Base-by-base conservation (phyloP, 2,113 vertebrate species). In the Takifugu flavidus region DNA sequence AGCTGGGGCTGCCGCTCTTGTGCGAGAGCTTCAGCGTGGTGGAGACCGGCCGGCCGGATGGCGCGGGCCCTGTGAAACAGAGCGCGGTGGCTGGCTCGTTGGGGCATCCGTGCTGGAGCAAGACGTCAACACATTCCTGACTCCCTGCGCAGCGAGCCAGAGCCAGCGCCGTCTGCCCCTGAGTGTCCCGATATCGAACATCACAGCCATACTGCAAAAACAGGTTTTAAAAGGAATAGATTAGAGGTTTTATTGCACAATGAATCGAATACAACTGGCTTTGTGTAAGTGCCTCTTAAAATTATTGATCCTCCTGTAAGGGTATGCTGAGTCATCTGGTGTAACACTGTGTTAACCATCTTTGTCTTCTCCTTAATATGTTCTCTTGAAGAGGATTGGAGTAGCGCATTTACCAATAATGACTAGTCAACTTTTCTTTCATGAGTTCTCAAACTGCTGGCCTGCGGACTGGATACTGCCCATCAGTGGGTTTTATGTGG, bases 21-120 rank as follows among this genome's bases (percentile, higher is more conserved):
- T 95, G 92, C 8, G 92, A 91, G 50, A 93, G 89, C 65, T 89
- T 92, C 43, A 94, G 93, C 1, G 93, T 95, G 34, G 88, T 82
- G 65, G 86, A 80, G 50, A 87, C 84, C 1, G 87, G 83, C 13
- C 85, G 67, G 72, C 90, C 89, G 45, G 95, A 91, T 2, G 92
- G 88, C 28, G 75, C 14, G 2, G 76, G 62, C 0, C 80, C 72
- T 15, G 86, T 46, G 7, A 83, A 86, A 15, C 84, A 75, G 14
- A 76, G 69, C 1, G 80, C 59, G 0, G 70, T 13, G 50, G 61
- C 25, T 1, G 70, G 67, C 52, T 88, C 88, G 2, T 82, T 91
- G 0, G 94, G 95, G 80, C 96, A 98, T 2, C 96, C 96, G 0
- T 98, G 89, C 88, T 98, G 96, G 53, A 95, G 89, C 66, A 98